Evolutionary conservation across 2,888 invertebrate species (phyloP).

Genomic region (Drosophila pegasa): DNA sequence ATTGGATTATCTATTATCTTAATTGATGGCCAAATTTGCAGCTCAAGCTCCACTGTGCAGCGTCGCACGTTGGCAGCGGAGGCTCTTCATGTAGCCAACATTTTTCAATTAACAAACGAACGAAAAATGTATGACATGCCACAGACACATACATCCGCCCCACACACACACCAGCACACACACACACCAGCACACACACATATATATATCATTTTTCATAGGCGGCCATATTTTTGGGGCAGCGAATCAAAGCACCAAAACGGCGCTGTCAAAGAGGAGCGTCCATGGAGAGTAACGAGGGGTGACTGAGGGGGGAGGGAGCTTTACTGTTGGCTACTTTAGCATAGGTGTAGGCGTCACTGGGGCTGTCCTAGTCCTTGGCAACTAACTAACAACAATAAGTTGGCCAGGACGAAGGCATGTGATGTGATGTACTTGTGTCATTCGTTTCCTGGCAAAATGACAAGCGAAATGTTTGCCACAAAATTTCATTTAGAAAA

Average conservation of each 20-base stretch:
- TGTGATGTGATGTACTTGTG: slow-evolving; percentile 73
- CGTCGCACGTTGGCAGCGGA: slow-evolving; percentile 15
- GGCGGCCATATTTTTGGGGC: slow-evolving; percentile 50
- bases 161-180: slow-evolving; percentile 11
- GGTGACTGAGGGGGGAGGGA: not conserved
- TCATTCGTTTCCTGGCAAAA: slow-evolving; percentile 72
- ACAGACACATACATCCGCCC: slow-evolving; percentile 47
- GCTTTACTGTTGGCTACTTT: not conserved
- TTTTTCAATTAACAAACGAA: slow-evolving; percentile 80
- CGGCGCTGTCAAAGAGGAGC: slow-evolving; percentile 63
- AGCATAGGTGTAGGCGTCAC: not conserved
- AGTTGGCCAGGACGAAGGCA: slow-evolving; percentile 21
- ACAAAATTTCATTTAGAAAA: slow-evolving; percentile 76
- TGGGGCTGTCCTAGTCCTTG: slow-evolving; percentile 21
- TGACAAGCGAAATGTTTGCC: slow-evolving; percentile 76
- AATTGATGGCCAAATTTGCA: too few species aligned
- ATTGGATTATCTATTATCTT: too few species aligned
- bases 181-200: slow-evolving; percentile 6
- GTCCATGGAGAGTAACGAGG: not conserved
- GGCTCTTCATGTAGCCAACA: slow-evolving; percentile 64
- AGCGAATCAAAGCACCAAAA: slow-evolving; percentile 72
- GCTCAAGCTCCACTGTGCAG: slow-evolving; percentile 22
- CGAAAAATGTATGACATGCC: slow-evolving; percentile 79
- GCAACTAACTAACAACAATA: slow-evolving; percentile 40
- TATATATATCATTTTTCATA: slow-evolving; percentile 63